Evolutionary conservation across 2,888 invertebrate species (phyloP).

Genomic region (Cyaniris semiargus): DNA sequence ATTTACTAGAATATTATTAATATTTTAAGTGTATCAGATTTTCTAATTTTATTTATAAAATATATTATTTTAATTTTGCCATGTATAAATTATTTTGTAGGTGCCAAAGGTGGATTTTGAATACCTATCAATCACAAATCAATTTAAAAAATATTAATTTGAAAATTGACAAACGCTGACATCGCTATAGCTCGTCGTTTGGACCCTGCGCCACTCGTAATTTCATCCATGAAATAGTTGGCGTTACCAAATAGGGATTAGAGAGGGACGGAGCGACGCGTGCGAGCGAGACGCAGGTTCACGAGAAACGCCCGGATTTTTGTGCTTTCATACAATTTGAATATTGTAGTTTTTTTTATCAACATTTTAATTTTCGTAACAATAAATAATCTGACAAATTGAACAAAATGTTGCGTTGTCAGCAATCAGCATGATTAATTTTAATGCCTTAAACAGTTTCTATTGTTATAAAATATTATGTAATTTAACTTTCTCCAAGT

Average conservation of each 20-base stretch:
- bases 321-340: slow-evolving; percentile 45
- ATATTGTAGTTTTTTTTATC: slow-evolving; percentile 31
- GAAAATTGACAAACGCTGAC: neutral
- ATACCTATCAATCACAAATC: no score
- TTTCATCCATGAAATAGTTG: slow-evolving; percentile 81
- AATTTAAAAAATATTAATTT: no score
- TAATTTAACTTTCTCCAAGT: no score
- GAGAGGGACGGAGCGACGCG: slow-evolving; percentile 58
- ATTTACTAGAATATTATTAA: no score
- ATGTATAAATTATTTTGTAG: no score
- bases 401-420: neutral
- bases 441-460: no score
- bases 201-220: slow-evolving; percentile 59
- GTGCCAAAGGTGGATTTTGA: no score
- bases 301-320: slow-evolving; percentile 59
- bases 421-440: neutral
- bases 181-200: slow-evolving; percentile 41
- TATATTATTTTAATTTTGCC: no score
- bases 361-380: slow-evolving; percentile 20
- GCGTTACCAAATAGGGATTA: slow-evolving; percentile 80
- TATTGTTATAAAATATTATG: no score
- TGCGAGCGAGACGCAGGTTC: slow-evolving; percentile 50
- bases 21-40: no score
- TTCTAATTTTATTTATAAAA: no score
- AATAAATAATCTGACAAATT: slow-evolving; percentile 1